Evolutionary conservation across 2,113 vertebrate species (phyloP), one percentile per base, ranked within the genome.

Genomic region (Rostratula benghalensis): DNA sequence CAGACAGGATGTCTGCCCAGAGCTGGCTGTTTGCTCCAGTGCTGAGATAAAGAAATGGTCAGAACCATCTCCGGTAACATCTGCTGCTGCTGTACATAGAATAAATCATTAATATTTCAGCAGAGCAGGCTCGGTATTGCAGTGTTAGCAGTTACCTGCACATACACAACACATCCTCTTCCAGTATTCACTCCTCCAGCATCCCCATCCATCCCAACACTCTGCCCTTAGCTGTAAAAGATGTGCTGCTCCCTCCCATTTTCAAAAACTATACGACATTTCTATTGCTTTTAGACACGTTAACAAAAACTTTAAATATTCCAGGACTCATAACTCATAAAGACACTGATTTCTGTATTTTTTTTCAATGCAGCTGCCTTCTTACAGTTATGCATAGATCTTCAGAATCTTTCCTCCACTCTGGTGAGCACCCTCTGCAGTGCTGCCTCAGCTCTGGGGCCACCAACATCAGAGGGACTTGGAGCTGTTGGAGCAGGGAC

Each of bases 91-190:
- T 10, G 16, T 25, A 46, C 5, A 1, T 9, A 5, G 30, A 71
- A 43, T 25, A 78, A 74, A 59, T 37, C 12, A n/a, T 12, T 24
- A 13, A 2, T 63, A 56, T 80, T 68, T 79, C 65, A 67, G 48
- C 68, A 56, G 53, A 83, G 25, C 35, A 51, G 37, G 25, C 3
- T 16, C 14, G 4, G 7, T 11, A 39, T 22, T 0, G 0, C 59
- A 69, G 17, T 10, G 20, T 65, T 18, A 56, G 45, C 68, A 61
- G 20, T 61, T 33, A 56, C 50, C 45, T 46, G 28, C 75, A 35
- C 30, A 25, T 14, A 64, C 33, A 65, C 13, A 84, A 4, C 28
- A 41, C 28, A n/a, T 43, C 23, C 45, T 81, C 20, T 31, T 56
- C 48, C 60, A 53, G 8, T 12, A 15, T 21, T 39, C 3, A 2